Conservation (phyloP, 2,797 vertebrate species). For the Micromesistius poutassou region DNA sequence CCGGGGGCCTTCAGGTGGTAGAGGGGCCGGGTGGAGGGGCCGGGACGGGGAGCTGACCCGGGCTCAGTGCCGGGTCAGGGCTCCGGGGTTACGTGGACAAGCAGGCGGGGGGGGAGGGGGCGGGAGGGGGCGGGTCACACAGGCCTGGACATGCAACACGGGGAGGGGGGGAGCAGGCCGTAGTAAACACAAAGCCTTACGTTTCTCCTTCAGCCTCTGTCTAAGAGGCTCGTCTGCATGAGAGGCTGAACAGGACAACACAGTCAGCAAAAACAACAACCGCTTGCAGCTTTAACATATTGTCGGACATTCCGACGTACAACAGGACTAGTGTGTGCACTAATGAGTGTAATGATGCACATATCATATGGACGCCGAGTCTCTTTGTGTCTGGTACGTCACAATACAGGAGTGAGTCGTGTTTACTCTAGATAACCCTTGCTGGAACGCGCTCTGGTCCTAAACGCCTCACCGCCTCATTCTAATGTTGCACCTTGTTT, state of each 20-base stretch:
- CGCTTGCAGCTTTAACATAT: conserved; percentile 7
- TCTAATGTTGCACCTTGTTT: too few species aligned
- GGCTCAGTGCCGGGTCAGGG: conserved; percentile 32
- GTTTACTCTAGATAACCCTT: not conserved
- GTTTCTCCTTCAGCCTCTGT: conserved; percentile 99
- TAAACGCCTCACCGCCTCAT: too few species aligned
- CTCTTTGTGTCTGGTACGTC: not conserved
- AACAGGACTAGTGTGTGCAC: not conserved
- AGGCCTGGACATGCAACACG: conserved; percentile 76
- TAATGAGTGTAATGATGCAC: not conserved
- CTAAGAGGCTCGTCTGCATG: conserved; percentile 93
- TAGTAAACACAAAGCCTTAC: conserved; percentile 79
- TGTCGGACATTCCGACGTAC: not conserved
- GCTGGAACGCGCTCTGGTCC: too few species aligned
- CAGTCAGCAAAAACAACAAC: conserved; percentile 53
- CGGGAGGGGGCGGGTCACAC: conserved; percentile 66
- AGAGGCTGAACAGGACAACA: conserved; percentile 75
- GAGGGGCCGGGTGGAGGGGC: not conserved
- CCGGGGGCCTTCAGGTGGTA: conserved; percentile 18
- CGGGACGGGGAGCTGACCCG: not conserved
- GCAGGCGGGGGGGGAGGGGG: conserved; percentile 67
- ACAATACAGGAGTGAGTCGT: not conserved
- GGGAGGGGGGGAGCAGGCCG: conserved; percentile 47
- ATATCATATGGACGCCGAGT: not conserved
- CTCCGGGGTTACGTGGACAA: conserved; percentile 74